A percentile compares a stretch with the other conserved stretches of the same genome.
These are phyloP conservation scores for Stenotaenia linearis DNA, from an alignment of 2,888 invertebrate genomes.

Conservation along the genomic window DNA sequence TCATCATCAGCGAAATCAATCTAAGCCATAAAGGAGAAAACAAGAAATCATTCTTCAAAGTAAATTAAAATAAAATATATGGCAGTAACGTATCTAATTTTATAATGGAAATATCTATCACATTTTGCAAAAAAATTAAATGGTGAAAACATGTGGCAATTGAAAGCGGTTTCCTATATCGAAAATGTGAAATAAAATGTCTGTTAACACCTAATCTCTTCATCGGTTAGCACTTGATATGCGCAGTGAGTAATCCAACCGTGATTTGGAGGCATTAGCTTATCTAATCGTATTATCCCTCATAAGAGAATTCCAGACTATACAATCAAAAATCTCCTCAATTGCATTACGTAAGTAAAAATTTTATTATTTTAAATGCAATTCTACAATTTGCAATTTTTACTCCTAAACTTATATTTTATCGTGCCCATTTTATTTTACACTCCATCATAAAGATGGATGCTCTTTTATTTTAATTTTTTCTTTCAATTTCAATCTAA, in stretches of 20 bases:
- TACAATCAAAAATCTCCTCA: background rate
- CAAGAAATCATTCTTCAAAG: background rate
- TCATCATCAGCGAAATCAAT: constrained; percentile 19
- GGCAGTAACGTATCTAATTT: background rate
- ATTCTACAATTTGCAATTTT: background rate
- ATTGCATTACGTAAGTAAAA: background rate
- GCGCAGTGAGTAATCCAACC: constrained; percentile 1
- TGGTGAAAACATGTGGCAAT: background rate
- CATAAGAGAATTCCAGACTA: background rate
- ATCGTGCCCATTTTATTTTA: background rate
- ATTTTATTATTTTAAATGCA: background rate
- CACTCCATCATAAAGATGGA: constrained; percentile 11
- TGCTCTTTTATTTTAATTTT: constrained; percentile 15
- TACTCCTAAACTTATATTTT: background rate
- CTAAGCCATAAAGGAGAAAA: constrained; percentile 2
- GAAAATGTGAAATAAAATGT: background rate
- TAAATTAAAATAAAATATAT: background rate
- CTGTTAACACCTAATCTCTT: background rate
- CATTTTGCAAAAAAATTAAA: too few relatives aligned
- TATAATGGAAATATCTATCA: too few relatives aligned
- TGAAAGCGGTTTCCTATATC: background rate
- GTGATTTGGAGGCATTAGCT: constrained; percentile 9
- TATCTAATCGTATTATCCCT: constrained; percentile 5
- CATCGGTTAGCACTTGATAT: background rate
- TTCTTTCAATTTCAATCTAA: constrained; percentile 24